Conservation (phyloP, 2,888 invertebrate species). For the Pachycephus smyrnensis region DNA sequence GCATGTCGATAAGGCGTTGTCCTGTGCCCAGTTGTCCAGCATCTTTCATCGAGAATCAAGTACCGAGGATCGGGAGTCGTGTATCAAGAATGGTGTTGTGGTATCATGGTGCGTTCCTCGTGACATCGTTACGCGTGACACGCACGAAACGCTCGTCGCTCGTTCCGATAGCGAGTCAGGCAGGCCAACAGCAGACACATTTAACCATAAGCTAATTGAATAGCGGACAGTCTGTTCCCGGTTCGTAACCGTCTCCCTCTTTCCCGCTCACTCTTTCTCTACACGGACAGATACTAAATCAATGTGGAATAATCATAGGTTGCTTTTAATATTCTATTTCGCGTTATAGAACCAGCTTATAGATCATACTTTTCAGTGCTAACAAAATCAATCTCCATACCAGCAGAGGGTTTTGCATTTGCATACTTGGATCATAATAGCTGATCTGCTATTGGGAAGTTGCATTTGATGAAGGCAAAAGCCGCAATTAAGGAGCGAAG, state of each 20-base stretch:
- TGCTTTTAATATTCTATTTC: too few relatives aligned
- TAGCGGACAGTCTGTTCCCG: not conserved
- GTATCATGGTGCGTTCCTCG: not conserved
- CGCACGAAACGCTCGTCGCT: not conserved
- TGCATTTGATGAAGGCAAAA: too few relatives aligned
- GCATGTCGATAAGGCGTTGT: not conserved
- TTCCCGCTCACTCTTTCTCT: not conserved
- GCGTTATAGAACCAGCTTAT: too few relatives aligned
- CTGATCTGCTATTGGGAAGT: too few relatives aligned
- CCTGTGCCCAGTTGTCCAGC: too few relatives aligned
- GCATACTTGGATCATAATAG: too few relatives aligned
- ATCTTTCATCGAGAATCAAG: not conserved
- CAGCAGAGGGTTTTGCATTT: too few relatives aligned
- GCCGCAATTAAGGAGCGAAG: too few relatives aligned
- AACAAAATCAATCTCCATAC: too few relatives aligned
- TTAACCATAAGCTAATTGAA: constrained; percentile 7
- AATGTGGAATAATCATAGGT: not conserved
- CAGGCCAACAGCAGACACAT: not conserved
- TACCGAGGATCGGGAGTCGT: not conserved
- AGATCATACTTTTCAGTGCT: too few relatives aligned
- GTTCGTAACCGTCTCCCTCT: not conserved
- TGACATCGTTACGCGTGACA: not conserved
- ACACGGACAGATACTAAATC: not conserved
- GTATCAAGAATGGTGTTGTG: not conserved
- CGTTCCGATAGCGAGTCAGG: not conserved